These are phyloP conservation scores for Pycnomerus fuliginosus DNA, from an alignment of 2,888 invertebrate genomes.

Conservation along the genomic window DNA sequence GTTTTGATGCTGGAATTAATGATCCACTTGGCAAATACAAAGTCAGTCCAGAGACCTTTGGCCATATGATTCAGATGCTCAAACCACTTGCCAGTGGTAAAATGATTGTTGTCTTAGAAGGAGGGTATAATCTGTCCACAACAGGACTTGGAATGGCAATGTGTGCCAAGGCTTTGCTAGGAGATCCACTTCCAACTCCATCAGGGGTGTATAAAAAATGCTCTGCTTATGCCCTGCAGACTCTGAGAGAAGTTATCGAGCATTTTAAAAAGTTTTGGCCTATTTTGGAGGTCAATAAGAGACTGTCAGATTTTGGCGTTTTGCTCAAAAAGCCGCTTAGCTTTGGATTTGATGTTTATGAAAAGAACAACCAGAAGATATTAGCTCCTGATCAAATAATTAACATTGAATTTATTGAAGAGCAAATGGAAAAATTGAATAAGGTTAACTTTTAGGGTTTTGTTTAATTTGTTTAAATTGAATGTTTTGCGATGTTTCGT, in stretches of 20 bases:
- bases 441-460: no score
- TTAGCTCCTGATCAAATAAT: no score
- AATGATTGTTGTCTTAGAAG: conserved; percentile 80
- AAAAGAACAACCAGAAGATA: no score
- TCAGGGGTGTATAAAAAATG: conserved; percentile 20
- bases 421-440: no score
- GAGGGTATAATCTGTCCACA: conserved; percentile 89
- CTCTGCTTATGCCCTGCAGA: conserved; percentile 54
- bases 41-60: conserved; percentile 88
- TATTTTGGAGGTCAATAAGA: conserved; percentile 39
- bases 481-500: no score
- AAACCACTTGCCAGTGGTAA: conserved; percentile 80
- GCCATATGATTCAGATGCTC: conserved; percentile 84
- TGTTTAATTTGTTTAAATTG: no score
- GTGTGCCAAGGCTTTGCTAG: conserved; percentile 84
- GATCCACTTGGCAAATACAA: conserved; percentile 86
- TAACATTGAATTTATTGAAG: no score
- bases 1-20: conserved; percentile 87
- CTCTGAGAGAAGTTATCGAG: conserved; percentile 68
- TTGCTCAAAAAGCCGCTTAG: no score
- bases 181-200: conserved; percentile 71
- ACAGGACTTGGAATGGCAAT: conserved; percentile 84
- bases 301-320: no score
- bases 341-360: no score
- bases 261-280: conserved; percentile 74